Base-by-base conservation (phyloP, 2,113 vertebrate species). In the Scophthalmus maximus region DNA sequence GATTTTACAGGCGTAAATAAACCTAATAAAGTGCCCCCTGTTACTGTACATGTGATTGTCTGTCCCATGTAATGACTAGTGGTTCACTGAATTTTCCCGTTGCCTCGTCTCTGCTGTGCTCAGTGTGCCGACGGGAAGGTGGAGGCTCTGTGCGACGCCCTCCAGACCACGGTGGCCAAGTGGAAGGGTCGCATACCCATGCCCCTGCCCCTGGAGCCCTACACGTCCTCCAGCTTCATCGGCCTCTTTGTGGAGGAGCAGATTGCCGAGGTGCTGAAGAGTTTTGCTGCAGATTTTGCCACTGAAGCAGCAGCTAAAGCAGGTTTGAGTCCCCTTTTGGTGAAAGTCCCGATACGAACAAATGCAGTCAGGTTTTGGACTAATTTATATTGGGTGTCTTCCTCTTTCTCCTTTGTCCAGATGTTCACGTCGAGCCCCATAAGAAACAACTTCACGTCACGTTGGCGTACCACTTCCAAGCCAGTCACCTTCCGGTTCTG, bases 391-490 rank as follows among this genome's bases (percentile, higher is more conserved):
- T 11, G 46, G 25, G 8, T 42, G 14, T 44, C 15, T 23, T 29
- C n/a, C 4, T 76, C 1, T 36, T 36, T 51, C 18, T 57, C 2
- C 36, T 67, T 56, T 15, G 10, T 60, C 27, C 88, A 99, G 98
- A 99, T 73, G 97, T 95, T 1, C 96, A 94, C 0, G 95, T 99
- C 63, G 98, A 99, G 70, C 96, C 96, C 15, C 97, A 99, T 82
- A 99, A 97, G 93, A 99, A 98, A 91, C 98, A 99, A 85, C 95
- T 99, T 25, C 98, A 99, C 0, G 95, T 99, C 56, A 99, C 98
- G 0, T 89, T 99, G 88, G 97, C 98, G 1, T 99, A 99, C 90
- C 97, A 99, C 91, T 99, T 99, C 91, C 97, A 97, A 86, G 78
- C 93, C 77, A 95, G 93, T 90, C 96, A 98, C 87, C 92, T 97